Evolutionary conservation across 1,140 invertebrate species (phyloP).

Genomic region (Cydia amplana): DNA sequence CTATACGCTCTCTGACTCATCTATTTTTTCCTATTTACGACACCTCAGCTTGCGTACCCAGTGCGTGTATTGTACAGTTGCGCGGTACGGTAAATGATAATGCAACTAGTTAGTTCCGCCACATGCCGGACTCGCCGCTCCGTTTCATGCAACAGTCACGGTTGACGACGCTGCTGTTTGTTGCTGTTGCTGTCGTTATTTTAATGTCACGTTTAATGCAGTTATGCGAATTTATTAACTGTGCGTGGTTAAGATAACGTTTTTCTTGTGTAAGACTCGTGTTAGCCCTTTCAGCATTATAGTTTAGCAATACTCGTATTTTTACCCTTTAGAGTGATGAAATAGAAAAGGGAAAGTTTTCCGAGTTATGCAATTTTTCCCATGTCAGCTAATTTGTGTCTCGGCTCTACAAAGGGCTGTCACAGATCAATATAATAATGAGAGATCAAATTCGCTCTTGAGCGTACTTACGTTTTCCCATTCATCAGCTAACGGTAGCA

Average conservation of each 20-base stretch:
- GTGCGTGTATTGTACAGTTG: conserved; percentile 39
- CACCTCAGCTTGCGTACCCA: neutral
- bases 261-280: neutral
- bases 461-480: too few relatives aligned
- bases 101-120: conserved; percentile 66
- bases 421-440: too few relatives aligned
- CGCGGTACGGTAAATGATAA: conserved; percentile 61
- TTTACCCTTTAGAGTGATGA: too few relatives aligned
- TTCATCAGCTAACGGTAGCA: neutral
- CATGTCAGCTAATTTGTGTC: too few relatives aligned
- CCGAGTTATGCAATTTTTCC: too few relatives aligned
- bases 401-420: too few relatives aligned
- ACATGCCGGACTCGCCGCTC: conserved; percentile 54
- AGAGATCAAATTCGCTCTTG: too few relatives aligned
- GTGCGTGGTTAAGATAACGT: neutral
- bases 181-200: conserved; percentile 33
- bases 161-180: conserved; percentile 42
- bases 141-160: conserved; percentile 52
- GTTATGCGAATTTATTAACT: neutral
- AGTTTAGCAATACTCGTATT: too few relatives aligned
- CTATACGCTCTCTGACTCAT: neutral
- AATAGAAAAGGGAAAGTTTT: too few relatives aligned
- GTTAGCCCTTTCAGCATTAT: too few relatives aligned
- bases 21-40: neutral
- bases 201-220: conserved; percentile 8